A percentile compares a stretch with the other conserved stretches of the same genome.
phyloP scores from a whole-genome alignment of 2,888 invertebrate species.

The Microctonus brassicae region DNA sequence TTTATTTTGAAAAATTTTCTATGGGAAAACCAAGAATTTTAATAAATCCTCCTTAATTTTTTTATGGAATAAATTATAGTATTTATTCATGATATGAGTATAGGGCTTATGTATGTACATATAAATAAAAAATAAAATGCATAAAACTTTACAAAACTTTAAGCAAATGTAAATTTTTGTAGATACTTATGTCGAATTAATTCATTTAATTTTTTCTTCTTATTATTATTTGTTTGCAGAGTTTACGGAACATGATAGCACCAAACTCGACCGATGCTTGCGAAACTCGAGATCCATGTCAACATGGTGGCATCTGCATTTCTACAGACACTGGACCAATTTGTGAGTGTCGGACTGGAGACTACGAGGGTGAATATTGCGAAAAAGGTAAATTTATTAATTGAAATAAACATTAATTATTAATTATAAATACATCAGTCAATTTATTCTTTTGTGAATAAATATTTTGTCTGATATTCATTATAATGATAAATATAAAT shows the following conservation, averaged over 20 bases:
- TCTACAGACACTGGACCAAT: conserved; percentile 94
- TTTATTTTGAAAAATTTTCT: background rate
- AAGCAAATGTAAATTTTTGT: no score
- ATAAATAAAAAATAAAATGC: background rate
- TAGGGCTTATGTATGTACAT: background rate
- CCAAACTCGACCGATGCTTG: conserved; percentile 87
- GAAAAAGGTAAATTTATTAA: conserved; percentile 85
- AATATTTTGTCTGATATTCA: no score
- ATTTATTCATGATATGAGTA: background rate
- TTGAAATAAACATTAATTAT: background rate
- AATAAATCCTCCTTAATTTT: background rate
- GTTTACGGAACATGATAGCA: conserved; percentile 65
- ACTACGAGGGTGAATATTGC: conserved; percentile 94
- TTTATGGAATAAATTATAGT: background rate
- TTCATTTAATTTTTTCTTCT: background rate
- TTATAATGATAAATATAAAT: no score
- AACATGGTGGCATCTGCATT: conserved; percentile 95
- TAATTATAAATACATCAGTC: background rate
- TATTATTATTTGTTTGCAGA: conserved; percentile 61
- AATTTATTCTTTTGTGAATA: no score
- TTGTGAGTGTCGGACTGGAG: conserved; percentile 94
- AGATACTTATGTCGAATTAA: background rate
- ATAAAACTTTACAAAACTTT: no score
- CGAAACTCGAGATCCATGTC: conserved; percentile 91
- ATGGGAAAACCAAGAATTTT: background rate